Evolutionary conservation across 2,113 vertebrate genomes (phyloP).

Genomic region (Passer domesticus): DNA sequence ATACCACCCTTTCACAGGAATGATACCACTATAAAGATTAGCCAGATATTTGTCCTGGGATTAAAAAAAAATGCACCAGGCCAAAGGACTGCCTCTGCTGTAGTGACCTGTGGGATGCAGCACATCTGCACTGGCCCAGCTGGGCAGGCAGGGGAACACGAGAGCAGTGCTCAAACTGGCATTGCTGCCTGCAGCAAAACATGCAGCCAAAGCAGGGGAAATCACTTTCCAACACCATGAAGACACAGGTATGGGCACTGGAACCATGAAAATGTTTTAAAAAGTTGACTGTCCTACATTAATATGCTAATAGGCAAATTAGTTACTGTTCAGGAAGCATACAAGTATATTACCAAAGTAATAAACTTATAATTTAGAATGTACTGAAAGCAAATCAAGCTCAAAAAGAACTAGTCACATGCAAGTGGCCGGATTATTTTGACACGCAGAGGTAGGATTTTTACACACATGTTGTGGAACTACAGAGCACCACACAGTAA

Average conservation of each 20-base stretch:
- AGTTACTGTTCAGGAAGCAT: not conserved
- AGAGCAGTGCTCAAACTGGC: fast-evolving
- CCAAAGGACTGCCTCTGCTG: not conserved
- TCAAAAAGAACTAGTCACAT: not conserved
- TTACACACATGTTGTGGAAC: not conserved
- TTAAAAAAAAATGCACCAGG: not conserved
- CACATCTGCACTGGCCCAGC: not conserved
- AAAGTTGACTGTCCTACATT: not conserved
- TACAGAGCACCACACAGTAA: not conserved
- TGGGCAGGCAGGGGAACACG: not conserved
- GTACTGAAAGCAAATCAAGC: not conserved
- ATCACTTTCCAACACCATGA: not conserved
- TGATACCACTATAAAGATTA: not conserved
- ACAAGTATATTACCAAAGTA: not conserved
- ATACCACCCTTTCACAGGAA: not conserved
- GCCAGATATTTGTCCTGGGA: not conserved
- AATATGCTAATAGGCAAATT: not conserved
- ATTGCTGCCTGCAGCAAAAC: not conserved
- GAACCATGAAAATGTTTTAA: not conserved
- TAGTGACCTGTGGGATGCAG: not conserved
- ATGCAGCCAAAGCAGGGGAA: not conserved
- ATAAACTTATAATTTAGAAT: not conserved
- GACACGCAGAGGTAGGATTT: not conserved
- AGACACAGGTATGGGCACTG: not conserved
- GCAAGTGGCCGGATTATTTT: fast-evolving